phyloP scores from a whole-genome alignment of 1,140 invertebrate species.

The Bombus fervidus region DNA sequence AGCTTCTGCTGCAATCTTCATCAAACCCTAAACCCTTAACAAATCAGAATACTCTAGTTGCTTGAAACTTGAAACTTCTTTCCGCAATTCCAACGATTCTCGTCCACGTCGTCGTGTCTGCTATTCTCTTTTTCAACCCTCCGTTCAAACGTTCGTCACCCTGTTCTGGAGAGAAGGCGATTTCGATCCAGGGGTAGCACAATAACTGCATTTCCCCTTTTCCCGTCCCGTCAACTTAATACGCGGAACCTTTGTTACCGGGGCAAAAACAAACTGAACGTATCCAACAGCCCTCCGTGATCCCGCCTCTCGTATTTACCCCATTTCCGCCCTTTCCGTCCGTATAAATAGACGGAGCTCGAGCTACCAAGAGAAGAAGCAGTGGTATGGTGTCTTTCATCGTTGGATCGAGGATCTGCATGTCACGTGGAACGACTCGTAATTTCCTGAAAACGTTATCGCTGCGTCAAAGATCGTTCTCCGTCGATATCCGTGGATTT shows the following conservation, averaged over 20 bases:
- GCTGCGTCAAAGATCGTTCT: background rate
- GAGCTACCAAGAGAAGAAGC: background rate
- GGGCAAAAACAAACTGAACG: constrained; percentile 18
- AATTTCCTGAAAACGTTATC: background rate
- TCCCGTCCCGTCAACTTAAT: constrained; percentile 17
- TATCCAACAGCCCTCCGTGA: background rate
- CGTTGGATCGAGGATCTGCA: constrained; percentile 2
- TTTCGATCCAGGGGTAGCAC: constrained; percentile 17
- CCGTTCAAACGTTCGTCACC: background rate
- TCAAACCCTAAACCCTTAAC: background rate
- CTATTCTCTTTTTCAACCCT: background rate
- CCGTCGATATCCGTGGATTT: background rate
- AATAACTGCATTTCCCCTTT: background rate
- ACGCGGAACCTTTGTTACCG: constrained; percentile 5
- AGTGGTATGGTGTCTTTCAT: background rate
- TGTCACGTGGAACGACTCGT: background rate
- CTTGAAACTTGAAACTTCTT: background rate
- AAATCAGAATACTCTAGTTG: background rate
- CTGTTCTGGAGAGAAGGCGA: constrained; percentile 6
- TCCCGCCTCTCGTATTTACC: constrained; percentile 4
- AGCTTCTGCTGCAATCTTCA: too few relatives aligned
- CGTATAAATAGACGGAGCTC: constrained; percentile 4
- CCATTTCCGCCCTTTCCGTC: constrained; percentile 27
- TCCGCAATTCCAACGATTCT: background rate
- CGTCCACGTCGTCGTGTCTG: background rate